Evolutionary conservation across 30 jellyfish, hydroid and myxozoan genomes (phyloP).

Genomic region (Hydractinia symbiolongicarpus): DNA sequence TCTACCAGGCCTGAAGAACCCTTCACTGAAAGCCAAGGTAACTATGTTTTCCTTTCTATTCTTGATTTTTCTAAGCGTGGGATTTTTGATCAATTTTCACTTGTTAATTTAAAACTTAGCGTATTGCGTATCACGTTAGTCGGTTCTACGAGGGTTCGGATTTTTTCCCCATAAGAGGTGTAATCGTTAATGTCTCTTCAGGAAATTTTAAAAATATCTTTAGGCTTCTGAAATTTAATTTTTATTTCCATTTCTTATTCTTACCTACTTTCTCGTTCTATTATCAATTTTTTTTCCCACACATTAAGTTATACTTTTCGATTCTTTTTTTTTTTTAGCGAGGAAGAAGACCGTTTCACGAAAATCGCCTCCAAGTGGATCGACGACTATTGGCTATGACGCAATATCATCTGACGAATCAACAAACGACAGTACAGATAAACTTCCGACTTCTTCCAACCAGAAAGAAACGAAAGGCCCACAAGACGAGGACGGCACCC

Average conservation of each 20-base stretch:
- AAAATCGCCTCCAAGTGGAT: constrained; percentile 13
- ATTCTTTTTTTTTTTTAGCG: not conserved
- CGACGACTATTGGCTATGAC: constrained; percentile 23
- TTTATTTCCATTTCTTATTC: not conserved
- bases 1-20: constrained; percentile 35
- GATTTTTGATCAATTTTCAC: too few species aligned
- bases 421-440: constrained; percentile 1
- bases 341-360: constrained; percentile 10
- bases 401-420: not conserved
- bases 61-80: too few species aligned
- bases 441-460: too few species aligned
- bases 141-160: too few species aligned
- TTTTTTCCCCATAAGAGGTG: not conserved
- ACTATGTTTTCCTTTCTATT: not conserved
- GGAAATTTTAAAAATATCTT: too few species aligned
- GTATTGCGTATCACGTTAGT: too few species aligned
- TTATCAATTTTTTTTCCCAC: not conserved
- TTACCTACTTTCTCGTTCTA: not conserved
- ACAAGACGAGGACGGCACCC: not conserved
- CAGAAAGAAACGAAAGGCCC: too few species aligned
- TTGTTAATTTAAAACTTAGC: too few species aligned
- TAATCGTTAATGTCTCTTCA: not conserved
- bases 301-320: not conserved
- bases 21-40: not conserved
- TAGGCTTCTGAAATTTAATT: too few species aligned